Conservation (phyloP, 1,140 invertebrate genomes). For the Stratiolaelaps scimitus region DNA sequence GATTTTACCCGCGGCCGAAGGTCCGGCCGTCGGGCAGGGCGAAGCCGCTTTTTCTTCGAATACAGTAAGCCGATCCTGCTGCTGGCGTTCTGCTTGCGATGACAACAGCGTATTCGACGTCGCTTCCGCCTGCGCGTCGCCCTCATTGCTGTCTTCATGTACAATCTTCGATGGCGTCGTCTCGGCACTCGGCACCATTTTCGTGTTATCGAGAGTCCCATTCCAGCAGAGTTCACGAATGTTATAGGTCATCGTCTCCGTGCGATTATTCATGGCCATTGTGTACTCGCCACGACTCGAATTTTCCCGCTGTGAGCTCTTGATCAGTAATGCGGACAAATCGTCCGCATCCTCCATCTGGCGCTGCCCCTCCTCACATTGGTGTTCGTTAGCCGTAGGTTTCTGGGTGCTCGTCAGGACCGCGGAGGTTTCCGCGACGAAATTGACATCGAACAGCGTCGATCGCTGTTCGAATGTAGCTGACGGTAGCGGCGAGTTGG, state of each 20-base stretch:
- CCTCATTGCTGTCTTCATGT: too few species aligned
- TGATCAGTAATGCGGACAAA: neutral
- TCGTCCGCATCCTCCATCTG: neutral
- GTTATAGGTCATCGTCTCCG: conserved; percentile 9
- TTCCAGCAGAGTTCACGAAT: conserved; percentile 14
- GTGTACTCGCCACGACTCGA: neutral
- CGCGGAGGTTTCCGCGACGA: neutral
- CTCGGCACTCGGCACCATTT: neutral
- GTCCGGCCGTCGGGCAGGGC: too few species aligned
- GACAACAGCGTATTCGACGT: neutral
- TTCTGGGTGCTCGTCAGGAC: conserved; percentile 16
- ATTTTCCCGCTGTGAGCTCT: neutral
- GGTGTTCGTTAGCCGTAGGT: neutral
- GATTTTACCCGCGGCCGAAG: neutral
- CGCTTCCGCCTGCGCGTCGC: neutral
- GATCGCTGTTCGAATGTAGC: neutral
- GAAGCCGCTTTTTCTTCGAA: conserved; percentile 12
- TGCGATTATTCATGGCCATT: neutral
- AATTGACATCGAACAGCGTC: neutral
- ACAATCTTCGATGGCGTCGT: neutral
- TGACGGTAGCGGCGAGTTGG: too few species aligned
- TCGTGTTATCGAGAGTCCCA: conserved; percentile 11
- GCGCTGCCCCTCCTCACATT: neutral
- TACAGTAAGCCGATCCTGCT: neutral
- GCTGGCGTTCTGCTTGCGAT: neutral